Evolutionary conservation across 2,797 vertebrate genomes (phyloP).

Genomic region (Mus minutoides): DNA sequence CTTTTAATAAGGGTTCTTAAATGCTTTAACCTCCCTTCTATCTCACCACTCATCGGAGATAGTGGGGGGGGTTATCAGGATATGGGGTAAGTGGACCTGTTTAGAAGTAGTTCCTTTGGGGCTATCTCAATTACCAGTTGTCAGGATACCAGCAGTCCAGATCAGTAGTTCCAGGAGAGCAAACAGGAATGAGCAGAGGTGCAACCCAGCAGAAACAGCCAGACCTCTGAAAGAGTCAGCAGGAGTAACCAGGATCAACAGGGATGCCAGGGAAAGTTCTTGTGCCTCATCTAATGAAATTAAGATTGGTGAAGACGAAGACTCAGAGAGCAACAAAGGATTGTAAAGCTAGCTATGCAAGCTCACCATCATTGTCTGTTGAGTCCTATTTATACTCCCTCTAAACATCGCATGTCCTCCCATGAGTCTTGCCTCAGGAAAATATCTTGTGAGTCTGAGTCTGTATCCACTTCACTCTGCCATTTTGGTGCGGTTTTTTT

Average conservation of each 20-base stretch:
- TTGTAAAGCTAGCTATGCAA: background rate
- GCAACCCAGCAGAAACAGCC: background rate
- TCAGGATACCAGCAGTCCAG: background rate
- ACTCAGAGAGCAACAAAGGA: background rate
- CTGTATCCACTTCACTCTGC: too few species aligned
- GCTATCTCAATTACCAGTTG: background rate
- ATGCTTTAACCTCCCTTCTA: background rate
- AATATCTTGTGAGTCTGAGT: too few species aligned
- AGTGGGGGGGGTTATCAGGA: background rate
- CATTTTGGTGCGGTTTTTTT: too few species aligned
- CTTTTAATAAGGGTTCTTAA: background rate
- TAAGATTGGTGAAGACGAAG: background rate
- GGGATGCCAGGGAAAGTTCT: background rate
- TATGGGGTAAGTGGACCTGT: background rate
- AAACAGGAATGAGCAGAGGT: background rate
- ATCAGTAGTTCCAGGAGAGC: background rate
- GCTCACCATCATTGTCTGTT: too few species aligned
- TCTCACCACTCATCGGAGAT: background rate
- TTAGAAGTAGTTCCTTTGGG: background rate
- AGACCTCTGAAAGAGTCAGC: background rate
- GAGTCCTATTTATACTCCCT: too few species aligned
- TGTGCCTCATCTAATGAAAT: background rate
- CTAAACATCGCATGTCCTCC: too few species aligned
- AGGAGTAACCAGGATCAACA: background rate
- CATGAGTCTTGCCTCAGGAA: too few species aligned